Conservation (phyloP, 1,140 invertebrate species). For the Drosophila orena region DNA sequence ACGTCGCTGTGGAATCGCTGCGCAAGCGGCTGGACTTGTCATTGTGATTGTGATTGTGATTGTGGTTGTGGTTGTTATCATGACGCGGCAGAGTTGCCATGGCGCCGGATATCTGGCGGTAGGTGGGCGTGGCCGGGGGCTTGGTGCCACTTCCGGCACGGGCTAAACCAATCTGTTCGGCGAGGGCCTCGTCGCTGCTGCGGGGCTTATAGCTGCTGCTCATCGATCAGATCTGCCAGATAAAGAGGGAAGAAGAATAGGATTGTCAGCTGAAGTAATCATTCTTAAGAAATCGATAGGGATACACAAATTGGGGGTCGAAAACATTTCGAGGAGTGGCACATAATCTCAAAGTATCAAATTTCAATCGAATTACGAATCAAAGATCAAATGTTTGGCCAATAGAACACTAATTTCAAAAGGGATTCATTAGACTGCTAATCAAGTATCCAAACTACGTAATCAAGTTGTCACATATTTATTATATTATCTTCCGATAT, state of each 20-base stretch:
- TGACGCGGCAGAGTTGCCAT: slow-evolving; percentile 67
- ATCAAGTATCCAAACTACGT: too few species aligned
- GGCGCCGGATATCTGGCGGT: slow-evolving; percentile 65
- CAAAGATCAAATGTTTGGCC: slow-evolving; percentile 1
- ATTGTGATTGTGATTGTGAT: slow-evolving; percentile 30
- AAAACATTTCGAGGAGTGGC: slow-evolving; percentile 14
- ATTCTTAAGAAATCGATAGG: neutral
- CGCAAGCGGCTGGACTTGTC: slow-evolving; percentile 52
- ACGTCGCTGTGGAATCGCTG: slow-evolving; percentile 50
- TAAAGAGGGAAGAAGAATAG: slow-evolving; percentile 14
- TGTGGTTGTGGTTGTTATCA: slow-evolving; percentile 47
- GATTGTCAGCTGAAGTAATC: slow-evolving; percentile 8
- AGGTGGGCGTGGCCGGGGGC: slow-evolving; percentile 48
- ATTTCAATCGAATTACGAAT: neutral
- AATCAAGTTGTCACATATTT: too few species aligned
- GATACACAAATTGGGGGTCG: slow-evolving; percentile 1
- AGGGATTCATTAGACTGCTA: neutral
- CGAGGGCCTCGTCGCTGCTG: slow-evolving; percentile 72
- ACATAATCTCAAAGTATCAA: neutral
- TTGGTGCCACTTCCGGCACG: slow-evolving; percentile 49
- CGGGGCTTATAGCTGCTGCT: slow-evolving; percentile 58
- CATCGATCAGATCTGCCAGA: slow-evolving; percentile 71
- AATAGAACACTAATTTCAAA: neutral
- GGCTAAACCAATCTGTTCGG: slow-evolving; percentile 67
- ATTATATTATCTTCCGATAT: too few species aligned